Conservation (phyloP, 2,888 invertebrate genomes). For the Lasioglossum marginatum region DNA sequence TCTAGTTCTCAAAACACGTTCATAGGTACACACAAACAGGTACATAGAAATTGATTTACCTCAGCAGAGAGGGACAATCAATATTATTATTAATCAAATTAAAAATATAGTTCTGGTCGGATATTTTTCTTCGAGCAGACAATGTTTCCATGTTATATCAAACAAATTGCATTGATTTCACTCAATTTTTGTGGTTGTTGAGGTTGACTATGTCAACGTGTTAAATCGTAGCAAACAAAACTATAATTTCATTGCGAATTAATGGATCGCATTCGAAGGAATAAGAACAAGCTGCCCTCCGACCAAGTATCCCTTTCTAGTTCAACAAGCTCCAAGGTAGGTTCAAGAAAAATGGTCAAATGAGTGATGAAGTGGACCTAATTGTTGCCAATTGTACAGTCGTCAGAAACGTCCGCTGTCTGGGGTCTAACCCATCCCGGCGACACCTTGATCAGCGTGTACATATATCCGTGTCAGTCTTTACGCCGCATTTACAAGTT, state of each 20-base stretch:
- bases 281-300: too few species aligned
- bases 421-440: conserved; percentile 42
- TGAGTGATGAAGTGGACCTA: background rate
- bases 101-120: too few species aligned
- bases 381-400: background rate
- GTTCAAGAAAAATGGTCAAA: background rate
- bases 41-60: too few species aligned
- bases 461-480: conserved; percentile 58
- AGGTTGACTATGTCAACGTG: background rate
- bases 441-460: conserved; percentile 63
- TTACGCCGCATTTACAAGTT: conserved; percentile 68
- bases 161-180: background rate
- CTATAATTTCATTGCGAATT: background rate
- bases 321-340: background rate
- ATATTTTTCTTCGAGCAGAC: too few species aligned
- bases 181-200: background rate
- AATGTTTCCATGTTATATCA: too few species aligned
- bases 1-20: too few species aligned
- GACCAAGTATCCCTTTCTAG: background rate
- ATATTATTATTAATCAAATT: too few species aligned
- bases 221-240: background rate
- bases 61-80: too few species aligned
- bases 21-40: too few species aligned
- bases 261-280: background rate
- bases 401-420: background rate